Percentiles rank a stretch among this genome's conserved stretches.
Evolutionary conservation across 1,140 invertebrate species (phyloP).

Genomic region (Drosophila subobscura): DNA sequence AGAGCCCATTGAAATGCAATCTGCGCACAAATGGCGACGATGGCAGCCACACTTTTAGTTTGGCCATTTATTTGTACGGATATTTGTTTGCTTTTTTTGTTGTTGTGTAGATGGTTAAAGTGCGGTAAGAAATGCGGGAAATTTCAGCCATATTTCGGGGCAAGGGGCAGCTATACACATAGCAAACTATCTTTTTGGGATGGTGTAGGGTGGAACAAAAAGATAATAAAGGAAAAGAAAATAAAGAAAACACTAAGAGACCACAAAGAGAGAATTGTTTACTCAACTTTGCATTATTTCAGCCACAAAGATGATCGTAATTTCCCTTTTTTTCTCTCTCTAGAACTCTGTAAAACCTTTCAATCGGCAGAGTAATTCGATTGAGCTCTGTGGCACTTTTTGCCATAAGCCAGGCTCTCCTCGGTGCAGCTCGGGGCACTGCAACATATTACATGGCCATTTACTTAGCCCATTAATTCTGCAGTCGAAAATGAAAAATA

Average conservation of each 20-base stretch:
- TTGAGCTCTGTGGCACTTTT: background rate
- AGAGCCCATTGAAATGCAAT: constrained; percentile 60
- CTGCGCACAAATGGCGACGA: constrained; percentile 53
- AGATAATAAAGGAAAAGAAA: too few relatives aligned
- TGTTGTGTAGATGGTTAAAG: constrained; percentile 35
- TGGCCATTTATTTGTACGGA: constrained; percentile 19
- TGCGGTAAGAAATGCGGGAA: constrained; percentile 36
- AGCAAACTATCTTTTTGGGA: background rate
- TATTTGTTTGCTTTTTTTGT: background rate
- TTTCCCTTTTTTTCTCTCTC: background rate
- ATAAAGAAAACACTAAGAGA: too few relatives aligned
- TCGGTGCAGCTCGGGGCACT: background rate
- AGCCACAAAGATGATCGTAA: too few relatives aligned
- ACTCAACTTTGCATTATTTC: too few relatives aligned
- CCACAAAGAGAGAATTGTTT: too few relatives aligned
- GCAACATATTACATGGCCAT: constrained; percentile 71
- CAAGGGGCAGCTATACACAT: constrained; percentile 4
- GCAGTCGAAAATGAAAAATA: constrained; percentile 43
- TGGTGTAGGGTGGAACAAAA: too few relatives aligned
- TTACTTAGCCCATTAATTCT: constrained; percentile 79
- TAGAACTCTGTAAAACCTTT: too few relatives aligned
- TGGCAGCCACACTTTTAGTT: constrained; percentile 41
- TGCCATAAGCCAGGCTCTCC: constrained; percentile 12
- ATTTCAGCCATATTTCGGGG: constrained; percentile 50
- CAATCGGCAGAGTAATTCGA: too few relatives aligned